Evolutionary conservation across 2,797 vertebrate genomes (phyloP).

Genomic region (Sarcoramphus papa): DNA sequence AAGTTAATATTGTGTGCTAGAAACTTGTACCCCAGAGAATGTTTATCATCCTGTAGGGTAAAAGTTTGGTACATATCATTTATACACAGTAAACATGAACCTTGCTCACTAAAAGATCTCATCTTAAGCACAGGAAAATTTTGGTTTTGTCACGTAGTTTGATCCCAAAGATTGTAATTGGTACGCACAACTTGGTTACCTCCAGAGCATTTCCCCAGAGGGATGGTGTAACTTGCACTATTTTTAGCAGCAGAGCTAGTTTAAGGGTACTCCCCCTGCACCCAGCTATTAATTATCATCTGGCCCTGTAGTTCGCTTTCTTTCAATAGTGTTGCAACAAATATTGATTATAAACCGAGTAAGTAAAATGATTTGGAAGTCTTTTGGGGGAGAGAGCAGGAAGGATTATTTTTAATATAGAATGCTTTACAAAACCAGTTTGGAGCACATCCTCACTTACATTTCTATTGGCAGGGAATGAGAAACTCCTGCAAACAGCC

Average conservation of each 20-base stretch:
- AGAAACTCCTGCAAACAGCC: neutral
- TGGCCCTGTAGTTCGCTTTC: neutral
- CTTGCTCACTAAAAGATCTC: neutral
- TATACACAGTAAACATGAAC: neutral
- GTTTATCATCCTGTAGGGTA: neutral
- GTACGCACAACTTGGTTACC: fast-evolving
- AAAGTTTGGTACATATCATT: neutral
- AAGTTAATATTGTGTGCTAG: neutral
- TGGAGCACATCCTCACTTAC: neutral
- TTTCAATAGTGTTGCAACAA: neutral
- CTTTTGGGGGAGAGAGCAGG: neutral
- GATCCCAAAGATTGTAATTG: neutral
- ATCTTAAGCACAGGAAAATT: neutral
- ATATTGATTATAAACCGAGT: neutral
- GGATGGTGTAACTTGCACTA: neutral
- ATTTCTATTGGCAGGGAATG: neutral
- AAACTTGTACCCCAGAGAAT: neutral
- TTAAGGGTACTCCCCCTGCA: neutral
- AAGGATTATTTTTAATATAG: neutral
- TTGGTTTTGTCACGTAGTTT: neutral
- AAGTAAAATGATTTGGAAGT: neutral
- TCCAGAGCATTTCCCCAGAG: neutral
- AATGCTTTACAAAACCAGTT: neutral
- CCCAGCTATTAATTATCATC: neutral
- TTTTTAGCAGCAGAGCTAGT: neutral